Percentiles rank a stretch among this genome's conserved stretches.
These are phyloP conservation scores for Onychorhynchus coronatus DNA, from an alignment of 2,113 vertebrate species.

Conservation along the genomic window DNA sequence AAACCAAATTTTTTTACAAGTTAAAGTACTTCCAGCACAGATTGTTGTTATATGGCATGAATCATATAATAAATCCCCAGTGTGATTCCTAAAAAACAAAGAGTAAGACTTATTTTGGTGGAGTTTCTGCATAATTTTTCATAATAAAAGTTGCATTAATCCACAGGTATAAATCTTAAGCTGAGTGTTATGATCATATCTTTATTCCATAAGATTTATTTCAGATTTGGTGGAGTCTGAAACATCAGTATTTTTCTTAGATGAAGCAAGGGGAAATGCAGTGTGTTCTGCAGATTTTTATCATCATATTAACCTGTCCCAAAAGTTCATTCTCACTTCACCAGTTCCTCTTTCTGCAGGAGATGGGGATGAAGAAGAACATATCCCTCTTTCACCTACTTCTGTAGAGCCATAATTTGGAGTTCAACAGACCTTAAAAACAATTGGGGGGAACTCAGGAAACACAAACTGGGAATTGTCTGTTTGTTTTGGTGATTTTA, in stretches of 20 bases:
- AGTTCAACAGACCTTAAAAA: constrained; percentile 20
- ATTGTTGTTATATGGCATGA: background rate
- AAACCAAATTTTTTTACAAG: background rate
- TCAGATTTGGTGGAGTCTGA: background rate
- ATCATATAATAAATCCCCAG: constrained; percentile 1
- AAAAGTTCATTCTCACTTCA: background rate
- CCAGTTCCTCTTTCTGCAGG: background rate
- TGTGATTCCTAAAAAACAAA: background rate
- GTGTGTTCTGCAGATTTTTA: background rate
- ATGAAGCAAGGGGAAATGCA: background rate
- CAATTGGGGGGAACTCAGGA: background rate
- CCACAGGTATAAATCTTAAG: constrained; percentile 12
- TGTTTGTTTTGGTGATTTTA: background rate
- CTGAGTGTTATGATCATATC: background rate
- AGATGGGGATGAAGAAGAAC: background rate
- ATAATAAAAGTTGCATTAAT: background rate
- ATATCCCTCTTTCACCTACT: background rate
- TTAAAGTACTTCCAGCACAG: background rate
- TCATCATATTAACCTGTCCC: background rate
- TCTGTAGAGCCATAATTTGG: background rate
- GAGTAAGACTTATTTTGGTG: background rate
- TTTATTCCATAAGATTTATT: constrained; percentile 28
- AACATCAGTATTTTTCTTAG: background rate
- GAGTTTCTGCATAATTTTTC: background rate
- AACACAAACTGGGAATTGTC: background rate